These are phyloP conservation scores for Hetaerina americana DNA, from an alignment of 1,140 invertebrate genomes.

Conservation along the genomic window DNA sequence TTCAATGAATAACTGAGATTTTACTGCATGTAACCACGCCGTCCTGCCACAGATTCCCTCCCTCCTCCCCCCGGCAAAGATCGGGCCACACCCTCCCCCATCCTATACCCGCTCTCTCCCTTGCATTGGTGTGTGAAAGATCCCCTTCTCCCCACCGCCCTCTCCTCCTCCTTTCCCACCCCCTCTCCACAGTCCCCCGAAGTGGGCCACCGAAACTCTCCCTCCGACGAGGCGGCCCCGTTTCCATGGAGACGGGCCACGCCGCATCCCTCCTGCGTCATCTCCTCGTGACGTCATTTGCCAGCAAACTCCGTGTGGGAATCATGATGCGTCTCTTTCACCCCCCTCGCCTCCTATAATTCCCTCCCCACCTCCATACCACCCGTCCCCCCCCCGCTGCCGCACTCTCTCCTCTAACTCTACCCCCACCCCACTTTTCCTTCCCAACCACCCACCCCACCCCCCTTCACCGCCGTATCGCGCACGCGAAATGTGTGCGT, in stretches of 20 bases:
- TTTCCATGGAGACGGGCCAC: neutral
- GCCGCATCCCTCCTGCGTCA: neutral
- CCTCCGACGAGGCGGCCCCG: neutral
- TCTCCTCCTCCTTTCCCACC: neutral
- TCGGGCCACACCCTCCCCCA: neutral
- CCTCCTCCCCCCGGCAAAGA: neutral
- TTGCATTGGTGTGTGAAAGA: neutral
- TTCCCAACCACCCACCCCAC: constrained; percentile 6
- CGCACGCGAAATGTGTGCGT: no score
- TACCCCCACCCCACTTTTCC: constrained; percentile 1
- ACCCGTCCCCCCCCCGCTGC: no score
- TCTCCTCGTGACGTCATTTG: constrained; percentile 4
- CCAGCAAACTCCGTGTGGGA: neutral
- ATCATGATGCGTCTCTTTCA: constrained; percentile 3
- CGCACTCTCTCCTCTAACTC: neutral
- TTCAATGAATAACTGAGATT: no score
- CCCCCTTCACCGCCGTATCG: no score
- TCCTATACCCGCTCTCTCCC: neutral
- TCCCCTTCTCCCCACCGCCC: neutral
- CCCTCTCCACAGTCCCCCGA: neutral
- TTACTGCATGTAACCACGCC: no score
- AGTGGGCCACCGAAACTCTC: neutral
- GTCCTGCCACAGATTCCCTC: no score
- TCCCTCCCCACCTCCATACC: no score
- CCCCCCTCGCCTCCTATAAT: constrained; percentile 9